phyloP scores from a whole-genome alignment of 2,888 invertebrate genomes.

The Athripsodes cinereus region DNA sequence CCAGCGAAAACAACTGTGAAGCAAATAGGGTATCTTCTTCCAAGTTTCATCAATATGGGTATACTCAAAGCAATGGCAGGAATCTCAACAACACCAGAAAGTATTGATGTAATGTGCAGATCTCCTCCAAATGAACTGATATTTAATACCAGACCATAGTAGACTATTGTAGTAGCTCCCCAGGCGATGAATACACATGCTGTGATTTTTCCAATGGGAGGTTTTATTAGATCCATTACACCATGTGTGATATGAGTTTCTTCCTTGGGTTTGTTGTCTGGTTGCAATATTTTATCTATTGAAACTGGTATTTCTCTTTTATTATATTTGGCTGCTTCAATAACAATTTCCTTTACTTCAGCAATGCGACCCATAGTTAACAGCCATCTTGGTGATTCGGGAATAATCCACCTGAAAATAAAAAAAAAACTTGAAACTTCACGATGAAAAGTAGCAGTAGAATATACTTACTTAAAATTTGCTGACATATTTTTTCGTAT shows the following conservation, averaged over 20 bases:
- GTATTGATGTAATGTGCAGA: slow-evolving; percentile 66
- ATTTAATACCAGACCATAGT: slow-evolving; percentile 71
- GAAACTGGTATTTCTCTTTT: slow-evolving; percentile 58
- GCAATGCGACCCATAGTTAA: slow-evolving; percentile 65
- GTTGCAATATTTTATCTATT: slow-evolving; percentile 61
- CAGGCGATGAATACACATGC: slow-evolving; percentile 66
- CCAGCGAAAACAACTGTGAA: slow-evolving; percentile 64
- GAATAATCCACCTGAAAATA: slow-evolving; percentile 65
- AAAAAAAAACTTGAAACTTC: too few species aligned
- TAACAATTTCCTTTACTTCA: slow-evolving; percentile 60
- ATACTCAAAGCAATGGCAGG: slow-evolving; percentile 73
- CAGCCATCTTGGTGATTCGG: slow-evolving; percentile 78
- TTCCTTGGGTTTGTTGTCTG: slow-evolving; percentile 42
- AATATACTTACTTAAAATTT: too few species aligned
- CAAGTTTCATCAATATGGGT: slow-evolving; percentile 66
- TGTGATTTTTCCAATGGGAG: slow-evolving; percentile 60
- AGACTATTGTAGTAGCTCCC: slow-evolving; percentile 72
- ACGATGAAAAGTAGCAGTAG: too few species aligned
- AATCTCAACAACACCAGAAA: slow-evolving; percentile 69
- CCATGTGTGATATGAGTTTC: slow-evolving; percentile 48
- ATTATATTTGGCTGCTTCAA: slow-evolving; percentile 61
- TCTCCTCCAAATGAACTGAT: slow-evolving; percentile 69
- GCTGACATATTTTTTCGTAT: too few species aligned
- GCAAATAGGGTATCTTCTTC: slow-evolving; percentile 66
- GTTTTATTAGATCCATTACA: slow-evolving; percentile 60